phyloP scores from a whole-genome alignment of 2,113 vertebrate genomes.

The Falco punctatus region DNA sequence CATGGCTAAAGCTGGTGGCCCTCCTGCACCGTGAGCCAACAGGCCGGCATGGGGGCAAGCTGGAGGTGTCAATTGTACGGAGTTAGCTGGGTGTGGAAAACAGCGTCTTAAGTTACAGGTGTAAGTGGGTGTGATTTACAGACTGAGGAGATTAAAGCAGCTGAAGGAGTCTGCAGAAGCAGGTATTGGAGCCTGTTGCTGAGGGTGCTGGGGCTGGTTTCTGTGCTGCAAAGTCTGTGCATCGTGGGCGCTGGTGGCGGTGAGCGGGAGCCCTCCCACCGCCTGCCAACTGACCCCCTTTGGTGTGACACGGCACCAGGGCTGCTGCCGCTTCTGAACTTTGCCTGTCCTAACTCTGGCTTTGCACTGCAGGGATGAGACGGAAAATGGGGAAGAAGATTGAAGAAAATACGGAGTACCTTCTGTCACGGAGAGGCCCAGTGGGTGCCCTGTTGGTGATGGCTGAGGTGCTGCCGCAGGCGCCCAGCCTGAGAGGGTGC shows the following conservation, averaged over 20 bases:
- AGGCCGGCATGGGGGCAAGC: fast-evolving
- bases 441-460: fast-evolving
- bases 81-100: not conserved
- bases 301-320: fast-evolving
- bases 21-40: not conserved
- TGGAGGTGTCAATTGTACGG: fast-evolving
- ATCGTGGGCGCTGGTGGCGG: fast-evolving
- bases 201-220: not conserved
- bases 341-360: not conserved
- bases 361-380: not conserved
- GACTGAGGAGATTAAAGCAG: not conserved
- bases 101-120: not conserved
- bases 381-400: fast-evolving
- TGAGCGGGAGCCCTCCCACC: not conserved
- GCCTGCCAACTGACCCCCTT: not conserved
- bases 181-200: not conserved
- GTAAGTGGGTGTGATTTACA: not conserved
- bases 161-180: not conserved
- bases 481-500: no score
- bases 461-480: fast-evolving
- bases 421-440: fast-evolving
- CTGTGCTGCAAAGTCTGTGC: not conserved
- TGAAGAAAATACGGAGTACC: not conserved
- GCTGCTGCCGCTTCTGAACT: fast-evolving
- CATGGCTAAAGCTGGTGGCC: not conserved